A percentile compares a stretch with the other conserved stretches of the same genome.
phyloP scores from a whole-genome alignment of 2,113 vertebrate species.

The Monarcha castaneiventris region DNA sequence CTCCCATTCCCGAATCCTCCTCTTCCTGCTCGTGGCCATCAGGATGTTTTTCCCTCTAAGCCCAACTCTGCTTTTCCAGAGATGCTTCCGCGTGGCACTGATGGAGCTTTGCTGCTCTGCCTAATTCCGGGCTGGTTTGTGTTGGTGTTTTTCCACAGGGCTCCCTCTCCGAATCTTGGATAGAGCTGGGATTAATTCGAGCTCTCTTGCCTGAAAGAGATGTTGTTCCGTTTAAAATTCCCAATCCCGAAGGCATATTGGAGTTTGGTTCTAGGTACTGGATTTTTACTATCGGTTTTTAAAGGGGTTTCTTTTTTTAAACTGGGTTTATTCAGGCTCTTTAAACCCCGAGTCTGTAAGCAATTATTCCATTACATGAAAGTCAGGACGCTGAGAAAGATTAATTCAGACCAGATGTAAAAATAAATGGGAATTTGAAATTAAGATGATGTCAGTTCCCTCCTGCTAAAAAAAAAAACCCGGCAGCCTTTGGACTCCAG shows the following conservation, averaged over 20 bases:
- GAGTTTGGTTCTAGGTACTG: not conserved
- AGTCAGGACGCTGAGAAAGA: conserved; percentile 70
- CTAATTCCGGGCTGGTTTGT: not conserved
- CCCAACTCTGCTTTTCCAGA: not conserved
- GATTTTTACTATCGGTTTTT: not conserved
- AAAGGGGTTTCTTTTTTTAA: not conserved
- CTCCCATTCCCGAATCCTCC: not conserved
- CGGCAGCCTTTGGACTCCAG: conserved; percentile 71
- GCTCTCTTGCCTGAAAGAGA: conserved; percentile 32
- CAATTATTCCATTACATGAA: conserved; percentile 81
- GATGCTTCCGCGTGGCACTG: not conserved
- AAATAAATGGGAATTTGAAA: conserved; percentile 78
- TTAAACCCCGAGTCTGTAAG: conserved; percentile 69
- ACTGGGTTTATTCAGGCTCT: conserved; percentile 18
- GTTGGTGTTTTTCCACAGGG: conserved; percentile 4
- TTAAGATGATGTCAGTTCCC: conserved; percentile 77
- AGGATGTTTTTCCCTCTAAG: not conserved
- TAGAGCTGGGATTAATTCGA: not conserved
- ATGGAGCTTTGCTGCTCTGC: not conserved
- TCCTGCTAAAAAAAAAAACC: conserved; percentile 43
- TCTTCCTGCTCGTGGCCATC: not conserved
- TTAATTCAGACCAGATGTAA: conserved; percentile 82
- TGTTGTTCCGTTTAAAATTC: conserved; percentile 2
- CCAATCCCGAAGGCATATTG: not conserved
- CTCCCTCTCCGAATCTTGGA: not conserved